Evolutionary conservation across 2,113 vertebrate genomes (phyloP).

Genomic region (Scortum barcoo): DNA sequence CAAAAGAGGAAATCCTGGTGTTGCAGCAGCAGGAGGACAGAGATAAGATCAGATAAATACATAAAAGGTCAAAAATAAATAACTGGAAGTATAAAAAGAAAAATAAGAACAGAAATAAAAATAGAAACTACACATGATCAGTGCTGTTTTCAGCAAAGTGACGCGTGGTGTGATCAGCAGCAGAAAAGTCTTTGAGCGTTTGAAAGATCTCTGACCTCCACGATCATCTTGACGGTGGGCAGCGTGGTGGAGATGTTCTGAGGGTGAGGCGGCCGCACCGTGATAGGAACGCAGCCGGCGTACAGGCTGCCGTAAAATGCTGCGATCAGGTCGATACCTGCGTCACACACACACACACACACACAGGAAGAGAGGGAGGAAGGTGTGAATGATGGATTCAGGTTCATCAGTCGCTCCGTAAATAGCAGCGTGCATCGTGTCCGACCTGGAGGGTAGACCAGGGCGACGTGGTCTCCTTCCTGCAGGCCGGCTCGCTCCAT

Average conservation of each 20-base stretch:
- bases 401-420: too few relatives aligned
- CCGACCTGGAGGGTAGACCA: slow-evolving; percentile 95
- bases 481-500: slow-evolving; percentile 95
- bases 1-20: not conserved
- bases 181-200: not conserved
- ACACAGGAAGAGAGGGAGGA: not conserved
- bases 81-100: not conserved
- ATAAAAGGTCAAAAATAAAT: not conserved
- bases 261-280: slow-evolving; percentile 95
- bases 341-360: slow-evolving; percentile 47
- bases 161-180: not conserved
- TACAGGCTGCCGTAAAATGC: slow-evolving; percentile 98
- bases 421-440: accelerated
- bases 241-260: slow-evolving; percentile 98
- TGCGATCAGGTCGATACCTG: slow-evolving; percentile 96
- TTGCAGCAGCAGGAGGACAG: not conserved
- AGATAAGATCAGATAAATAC: not conserved
- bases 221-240: slow-evolving; percentile 99
- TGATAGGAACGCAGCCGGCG: slow-evolving; percentile 98
- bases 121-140: too few relatives aligned
- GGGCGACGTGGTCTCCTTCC: slow-evolving; percentile 96
- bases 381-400: not conserved
- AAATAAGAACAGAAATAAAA: not conserved
- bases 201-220: slow-evolving; percentile 91
- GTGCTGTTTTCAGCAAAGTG: not conserved